phyloP scores from a whole-genome alignment of 2,797 vertebrate species.

The Sebastiscus tertius region DNA sequence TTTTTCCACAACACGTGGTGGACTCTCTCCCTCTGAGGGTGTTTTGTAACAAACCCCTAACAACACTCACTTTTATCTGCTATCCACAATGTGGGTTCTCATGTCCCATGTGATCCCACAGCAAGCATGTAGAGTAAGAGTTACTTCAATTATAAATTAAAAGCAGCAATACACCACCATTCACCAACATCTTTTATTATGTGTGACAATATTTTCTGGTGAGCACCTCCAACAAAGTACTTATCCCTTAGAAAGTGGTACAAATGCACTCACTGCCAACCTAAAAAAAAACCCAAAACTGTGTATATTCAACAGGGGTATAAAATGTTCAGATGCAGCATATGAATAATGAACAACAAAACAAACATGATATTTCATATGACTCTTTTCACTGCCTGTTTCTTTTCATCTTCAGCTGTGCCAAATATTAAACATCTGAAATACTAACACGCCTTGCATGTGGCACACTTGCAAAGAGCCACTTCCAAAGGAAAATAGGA shows the following conservation, averaged over 20 bases:
- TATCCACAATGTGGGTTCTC: not conserved
- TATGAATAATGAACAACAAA: not conserved
- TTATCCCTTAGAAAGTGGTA: not conserved
- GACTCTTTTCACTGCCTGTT: not conserved
- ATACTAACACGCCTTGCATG: constrained; percentile 19
- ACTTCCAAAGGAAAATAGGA: constrained; percentile 55
- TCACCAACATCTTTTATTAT: not conserved
- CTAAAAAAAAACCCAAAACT: not conserved
- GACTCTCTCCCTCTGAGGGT: not conserved
- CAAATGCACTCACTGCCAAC: not conserved
- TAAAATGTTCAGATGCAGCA: not conserved
- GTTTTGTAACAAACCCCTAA: constrained; percentile 2
- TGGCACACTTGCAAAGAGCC: constrained; percentile 32
- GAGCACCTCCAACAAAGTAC: too few species aligned
- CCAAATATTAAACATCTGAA: constrained; percentile 33
- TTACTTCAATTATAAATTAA: not conserved
- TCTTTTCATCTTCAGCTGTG: not conserved
- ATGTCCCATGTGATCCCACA: not conserved
- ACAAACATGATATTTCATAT: not conserved
- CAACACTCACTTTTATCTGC: not conserved
- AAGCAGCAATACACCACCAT: not conserved
- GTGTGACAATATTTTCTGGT: not conserved
- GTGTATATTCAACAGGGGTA: not conserved
- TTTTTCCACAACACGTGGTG: constrained; percentile 2
- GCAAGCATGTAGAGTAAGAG: not conserved